phyloP scores from a whole-genome alignment of 37 sponge, comb jelly and placozoan species.

The Beroe forskalii region DNA sequence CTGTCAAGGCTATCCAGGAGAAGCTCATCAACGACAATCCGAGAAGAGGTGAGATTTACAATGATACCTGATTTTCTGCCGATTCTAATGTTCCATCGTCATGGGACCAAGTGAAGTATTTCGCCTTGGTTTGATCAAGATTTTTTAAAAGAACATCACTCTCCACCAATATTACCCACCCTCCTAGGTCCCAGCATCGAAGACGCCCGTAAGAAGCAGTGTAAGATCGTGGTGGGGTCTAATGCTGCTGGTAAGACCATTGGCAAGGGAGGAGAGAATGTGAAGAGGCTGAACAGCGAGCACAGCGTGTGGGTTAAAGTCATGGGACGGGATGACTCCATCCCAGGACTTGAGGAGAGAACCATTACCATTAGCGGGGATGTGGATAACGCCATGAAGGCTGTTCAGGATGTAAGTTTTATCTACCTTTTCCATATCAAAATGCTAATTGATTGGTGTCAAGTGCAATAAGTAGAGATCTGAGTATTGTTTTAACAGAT shows the following conservation, averaged over 20 bases:
- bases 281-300: slow-evolving; percentile 27
- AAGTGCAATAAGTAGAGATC: too few species aligned
- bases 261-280: slow-evolving; percentile 60
- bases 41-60: slow-evolving; percentile 38
- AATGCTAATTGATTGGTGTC: too few species aligned
- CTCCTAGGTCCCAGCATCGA: slow-evolving; percentile 21
- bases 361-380: slow-evolving; percentile 26
- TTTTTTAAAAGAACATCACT: too few species aligned
- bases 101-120: too few species aligned
- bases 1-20: slow-evolving; percentile 9
- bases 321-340: slow-evolving; percentile 28
- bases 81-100: too few species aligned
- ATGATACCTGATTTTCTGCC: too few species aligned
- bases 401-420: slow-evolving; percentile 29
- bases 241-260: slow-evolving; percentile 59
- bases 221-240: slow-evolving; percentile 38
- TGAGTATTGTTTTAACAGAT: too few species aligned
- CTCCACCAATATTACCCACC: too few species aligned
- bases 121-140: too few species aligned
- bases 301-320: slow-evolving; percentile 34
- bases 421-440: too few species aligned
- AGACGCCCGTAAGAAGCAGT: slow-evolving; percentile 20
- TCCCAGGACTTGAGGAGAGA: slow-evolving; percentile 43
- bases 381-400: slow-evolving; percentile 9
- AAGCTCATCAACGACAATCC: slow-evolving; percentile 51